phyloP scores from a whole-genome alignment of 2,113 vertebrate genomes.

The Plecotus auritus region DNA sequence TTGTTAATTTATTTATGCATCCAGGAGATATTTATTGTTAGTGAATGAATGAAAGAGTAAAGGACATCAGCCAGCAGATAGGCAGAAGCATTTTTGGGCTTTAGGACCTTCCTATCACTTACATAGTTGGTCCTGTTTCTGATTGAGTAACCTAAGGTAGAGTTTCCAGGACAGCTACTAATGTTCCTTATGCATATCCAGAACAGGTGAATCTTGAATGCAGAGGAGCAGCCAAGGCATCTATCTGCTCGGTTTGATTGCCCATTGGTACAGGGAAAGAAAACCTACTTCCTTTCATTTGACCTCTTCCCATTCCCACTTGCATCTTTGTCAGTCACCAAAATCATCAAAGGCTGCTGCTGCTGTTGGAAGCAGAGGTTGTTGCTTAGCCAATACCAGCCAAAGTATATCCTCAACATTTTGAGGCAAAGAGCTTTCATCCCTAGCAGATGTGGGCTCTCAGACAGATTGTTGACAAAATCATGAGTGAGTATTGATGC shows the following conservation, averaged over 20 bases:
- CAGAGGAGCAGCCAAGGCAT: neutral
- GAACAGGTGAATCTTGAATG: neutral
- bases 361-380: neutral
- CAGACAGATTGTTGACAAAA: neutral
- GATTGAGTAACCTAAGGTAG: neutral
- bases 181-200: neutral
- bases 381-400: neutral
- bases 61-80: neutral
- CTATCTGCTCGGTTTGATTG: neutral
- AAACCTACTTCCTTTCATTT: constrained; percentile 14
- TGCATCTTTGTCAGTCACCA: neutral
- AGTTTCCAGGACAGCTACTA: neutral
- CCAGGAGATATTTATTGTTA: neutral
- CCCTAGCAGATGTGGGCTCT: neutral
- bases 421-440: neutral
- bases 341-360: neutral
- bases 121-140: neutral
- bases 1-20: neutral
- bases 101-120: neutral
- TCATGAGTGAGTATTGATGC: neutral
- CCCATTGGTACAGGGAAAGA: neutral
- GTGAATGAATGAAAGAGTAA: neutral
- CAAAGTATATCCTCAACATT: neutral
- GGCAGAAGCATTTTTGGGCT: neutral
- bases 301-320: neutral